These are phyloP conservation scores for Atrichornis clamosus DNA, from an alignment of 2,113 vertebrate genomes.

Conservation along the genomic window DNA sequence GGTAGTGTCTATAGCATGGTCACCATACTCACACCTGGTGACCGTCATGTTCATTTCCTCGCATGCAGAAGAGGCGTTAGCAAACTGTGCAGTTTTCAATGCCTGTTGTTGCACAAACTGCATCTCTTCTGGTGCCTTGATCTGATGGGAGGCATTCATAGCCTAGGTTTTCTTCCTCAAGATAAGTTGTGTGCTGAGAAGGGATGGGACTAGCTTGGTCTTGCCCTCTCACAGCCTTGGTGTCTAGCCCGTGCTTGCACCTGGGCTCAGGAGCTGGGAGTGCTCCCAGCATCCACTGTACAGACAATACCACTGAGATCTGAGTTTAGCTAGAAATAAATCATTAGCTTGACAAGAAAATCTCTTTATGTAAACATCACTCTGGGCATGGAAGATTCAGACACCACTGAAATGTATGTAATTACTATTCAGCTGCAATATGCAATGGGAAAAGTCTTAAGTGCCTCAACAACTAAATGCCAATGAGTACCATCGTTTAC, in stretches of 20 bases:
- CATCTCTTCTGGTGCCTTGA: neutral
- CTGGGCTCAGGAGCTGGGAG: neutral
- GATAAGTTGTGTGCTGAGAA: neutral
- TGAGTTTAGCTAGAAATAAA: neutral
- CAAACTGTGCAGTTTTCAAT: neutral
- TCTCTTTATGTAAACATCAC: neutral
- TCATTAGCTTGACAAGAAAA: neutral
- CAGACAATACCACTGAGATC: neutral
- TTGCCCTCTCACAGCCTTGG: neutral
- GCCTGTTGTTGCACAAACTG: neutral
- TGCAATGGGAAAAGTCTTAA: neutral
- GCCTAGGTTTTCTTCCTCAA: neutral
- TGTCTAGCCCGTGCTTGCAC: neutral
- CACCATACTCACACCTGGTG: accelerated
- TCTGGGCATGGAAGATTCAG: neutral
- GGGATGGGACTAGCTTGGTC: neutral
- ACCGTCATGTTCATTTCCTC: neutral
- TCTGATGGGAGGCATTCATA: neutral
- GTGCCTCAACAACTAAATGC: neutral
- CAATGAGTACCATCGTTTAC: neutral
- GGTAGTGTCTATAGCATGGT: neutral
- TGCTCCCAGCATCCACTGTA: neutral
- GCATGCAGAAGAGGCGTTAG: accelerated
- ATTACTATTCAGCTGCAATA: neutral
- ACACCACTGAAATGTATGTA: neutral